These are phyloP conservation scores for Ectobius pallidus DNA, from an alignment of 2,888 invertebrate genomes.

Conservation along the genomic window DNA sequence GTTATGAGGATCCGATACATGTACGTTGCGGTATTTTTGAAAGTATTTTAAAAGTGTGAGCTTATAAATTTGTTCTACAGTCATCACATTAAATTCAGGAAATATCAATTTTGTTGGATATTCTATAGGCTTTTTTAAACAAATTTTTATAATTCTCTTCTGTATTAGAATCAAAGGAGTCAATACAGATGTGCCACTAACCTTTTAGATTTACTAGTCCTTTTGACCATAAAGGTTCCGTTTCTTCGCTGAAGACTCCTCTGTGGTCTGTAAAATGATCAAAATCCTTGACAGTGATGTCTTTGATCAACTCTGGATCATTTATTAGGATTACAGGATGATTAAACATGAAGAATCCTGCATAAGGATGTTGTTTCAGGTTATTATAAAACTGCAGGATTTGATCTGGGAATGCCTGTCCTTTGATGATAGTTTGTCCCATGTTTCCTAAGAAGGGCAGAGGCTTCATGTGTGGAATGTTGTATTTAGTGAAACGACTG, in stretches of 20 bases:
- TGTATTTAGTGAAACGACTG: not conserved
- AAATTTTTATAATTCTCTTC: too few species aligned
- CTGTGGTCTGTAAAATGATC: constrained; percentile 62
- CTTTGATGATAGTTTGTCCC: constrained; percentile 10
- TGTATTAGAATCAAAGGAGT: too few species aligned
- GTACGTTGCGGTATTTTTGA: too few species aligned
- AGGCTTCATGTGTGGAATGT: constrained; percentile 5
- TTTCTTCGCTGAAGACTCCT: constrained; percentile 52
- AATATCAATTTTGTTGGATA: too few species aligned
- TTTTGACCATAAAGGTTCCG: constrained; percentile 60
- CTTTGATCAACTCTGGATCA: constrained; percentile 62
- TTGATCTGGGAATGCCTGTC: not conserved
- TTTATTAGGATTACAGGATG: constrained; percentile 56
- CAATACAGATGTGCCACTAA: constrained; percentile 42
- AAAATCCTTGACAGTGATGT: constrained; percentile 62
- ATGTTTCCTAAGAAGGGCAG: constrained; percentile 31
- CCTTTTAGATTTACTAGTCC: constrained; percentile 58
- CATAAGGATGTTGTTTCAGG: constrained; percentile 15
- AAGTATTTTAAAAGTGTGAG: too few species aligned
- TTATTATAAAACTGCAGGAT: constrained; percentile 10
- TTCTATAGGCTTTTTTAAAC: too few species aligned
- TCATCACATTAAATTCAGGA: too few species aligned
- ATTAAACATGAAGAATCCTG: constrained; percentile 57
- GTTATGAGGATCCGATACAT: too few species aligned
- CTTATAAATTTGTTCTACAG: too few species aligned